phyloP scores from a whole-genome alignment of 2,888 invertebrate genomes.

The Patella ulyssiponensis region DNA sequence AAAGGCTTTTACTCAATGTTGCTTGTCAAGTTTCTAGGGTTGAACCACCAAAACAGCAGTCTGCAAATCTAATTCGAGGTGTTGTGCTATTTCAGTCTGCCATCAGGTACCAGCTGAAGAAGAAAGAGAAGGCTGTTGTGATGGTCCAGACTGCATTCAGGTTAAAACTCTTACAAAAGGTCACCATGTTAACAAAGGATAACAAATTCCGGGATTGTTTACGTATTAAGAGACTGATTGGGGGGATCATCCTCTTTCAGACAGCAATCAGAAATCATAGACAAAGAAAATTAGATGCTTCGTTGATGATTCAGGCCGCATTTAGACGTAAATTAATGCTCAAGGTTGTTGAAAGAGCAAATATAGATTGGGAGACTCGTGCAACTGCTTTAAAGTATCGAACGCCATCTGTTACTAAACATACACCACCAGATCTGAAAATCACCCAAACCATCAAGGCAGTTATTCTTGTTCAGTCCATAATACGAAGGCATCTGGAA shows the following conservation, averaged over 20 bases:
- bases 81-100: background rate
- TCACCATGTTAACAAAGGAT: background rate
- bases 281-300: background rate
- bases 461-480: background rate
- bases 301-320: background rate
- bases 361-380: background rate
- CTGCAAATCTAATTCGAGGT: background rate
- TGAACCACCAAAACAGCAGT: background rate
- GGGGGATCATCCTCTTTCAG: background rate
- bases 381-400: background rate
- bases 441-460: background rate
- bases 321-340: background rate
- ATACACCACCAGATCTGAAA: background rate
- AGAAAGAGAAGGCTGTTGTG: background rate
- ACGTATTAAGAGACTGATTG: conserved; percentile 2
- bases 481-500: conserved; percentile 1
- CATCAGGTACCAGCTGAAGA: background rate
- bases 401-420: background rate
- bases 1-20: background rate
- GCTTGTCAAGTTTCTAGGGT: background rate
- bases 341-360: conserved; percentile 6
- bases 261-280: background rate
- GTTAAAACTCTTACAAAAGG: background rate
- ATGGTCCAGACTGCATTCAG: conserved; percentile 3
- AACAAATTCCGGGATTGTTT: conserved; percentile 1